These are phyloP conservation scores for Chroicocephalus ridibundus DNA, from an alignment of 2,113 vertebrate species.

Conservation along the genomic window DNA sequence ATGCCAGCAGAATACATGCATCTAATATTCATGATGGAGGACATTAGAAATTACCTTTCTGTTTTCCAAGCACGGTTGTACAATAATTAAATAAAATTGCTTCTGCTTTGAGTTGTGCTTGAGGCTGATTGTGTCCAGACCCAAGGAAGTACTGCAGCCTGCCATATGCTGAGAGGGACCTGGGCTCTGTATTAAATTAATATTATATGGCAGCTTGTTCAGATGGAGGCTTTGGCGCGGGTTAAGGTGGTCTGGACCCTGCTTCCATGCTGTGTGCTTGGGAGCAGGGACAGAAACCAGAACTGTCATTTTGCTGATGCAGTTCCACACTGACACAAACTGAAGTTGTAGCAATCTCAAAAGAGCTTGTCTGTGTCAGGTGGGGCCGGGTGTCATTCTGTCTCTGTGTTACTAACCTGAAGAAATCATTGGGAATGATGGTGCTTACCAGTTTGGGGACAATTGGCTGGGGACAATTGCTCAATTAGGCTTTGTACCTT, in stretches of 20 bases:
- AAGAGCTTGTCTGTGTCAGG: fast-evolving
- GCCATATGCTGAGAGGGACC: background rate
- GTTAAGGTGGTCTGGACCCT: background rate
- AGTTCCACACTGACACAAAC: background rate
- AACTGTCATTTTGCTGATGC: background rate
- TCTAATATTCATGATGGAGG: background rate
- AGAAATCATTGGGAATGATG: background rate
- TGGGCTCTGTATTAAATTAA: background rate
- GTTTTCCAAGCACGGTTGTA: background rate
- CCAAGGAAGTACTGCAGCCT: background rate
- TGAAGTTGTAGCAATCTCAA: background rate
- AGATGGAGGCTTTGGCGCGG: background rate
- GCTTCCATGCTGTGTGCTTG: background rate
- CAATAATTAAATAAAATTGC: background rate
- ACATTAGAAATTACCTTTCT: background rate
- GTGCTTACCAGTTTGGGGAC: background rate
- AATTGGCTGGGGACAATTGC: no score
- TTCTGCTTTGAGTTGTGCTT: background rate
- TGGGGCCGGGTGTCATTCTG: background rate
- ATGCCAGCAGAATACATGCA: background rate
- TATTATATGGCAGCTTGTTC: background rate
- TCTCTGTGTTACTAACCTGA: background rate
- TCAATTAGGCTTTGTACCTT: background rate
- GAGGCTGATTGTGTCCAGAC: background rate
- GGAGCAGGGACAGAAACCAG: background rate